Base-by-base conservation (phyloP, 2,113 vertebrate genomes). In the Heterocephalus glaber region DNA sequence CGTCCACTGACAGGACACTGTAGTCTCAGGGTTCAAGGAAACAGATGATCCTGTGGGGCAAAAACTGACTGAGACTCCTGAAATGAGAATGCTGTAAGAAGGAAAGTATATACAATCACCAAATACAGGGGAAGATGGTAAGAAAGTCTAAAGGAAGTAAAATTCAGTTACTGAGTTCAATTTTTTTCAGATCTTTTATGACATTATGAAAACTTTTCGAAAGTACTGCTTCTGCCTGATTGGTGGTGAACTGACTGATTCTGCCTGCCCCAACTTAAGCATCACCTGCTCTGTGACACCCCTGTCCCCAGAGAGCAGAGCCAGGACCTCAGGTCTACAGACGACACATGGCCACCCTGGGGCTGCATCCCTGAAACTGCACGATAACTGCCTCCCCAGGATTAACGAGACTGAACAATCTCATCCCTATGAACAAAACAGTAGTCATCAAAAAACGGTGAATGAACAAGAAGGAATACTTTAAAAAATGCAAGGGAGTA, bases 1-100 rank as follows among this genome's bases (percentile, higher is more conserved):
- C 83, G 24, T 92, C 20, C 1, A 2, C 47, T 85, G 82, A 94
- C 28, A 93, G 0, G 94, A 96, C 92, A 92, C n/a, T 79, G 79
- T 58, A 89, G 35, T 92, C 66, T 94, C 33, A 86, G 49, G 58
- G 74, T 94, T 92, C 96, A 92, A 94, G 56, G 38, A 95, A 96
- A 96, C 94, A 96, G 92, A 96, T 97, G 86, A 92, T 68, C n/a
- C n/a, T 87, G 58, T 66, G 86, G 56, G 85, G 81, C 4, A 79
- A 86, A 92, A 49, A 49, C 9, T 5, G 47, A 49, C 12, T 56
- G 35, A 54, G 77, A 92, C 58, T 86, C 95, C 95, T 58, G 76
- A 85, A 7, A 90, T 28, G 52, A 85, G 91, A 89, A 72, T 66
- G 58, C 56, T 87, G 86, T 76, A 91, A 89, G 24, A 79, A 95